Percentiles rank a stretch among this genome's conserved stretches.
phyloP scores from a whole-genome alignment of 1,140 invertebrate species.

The Bombus impatiens region DNA sequence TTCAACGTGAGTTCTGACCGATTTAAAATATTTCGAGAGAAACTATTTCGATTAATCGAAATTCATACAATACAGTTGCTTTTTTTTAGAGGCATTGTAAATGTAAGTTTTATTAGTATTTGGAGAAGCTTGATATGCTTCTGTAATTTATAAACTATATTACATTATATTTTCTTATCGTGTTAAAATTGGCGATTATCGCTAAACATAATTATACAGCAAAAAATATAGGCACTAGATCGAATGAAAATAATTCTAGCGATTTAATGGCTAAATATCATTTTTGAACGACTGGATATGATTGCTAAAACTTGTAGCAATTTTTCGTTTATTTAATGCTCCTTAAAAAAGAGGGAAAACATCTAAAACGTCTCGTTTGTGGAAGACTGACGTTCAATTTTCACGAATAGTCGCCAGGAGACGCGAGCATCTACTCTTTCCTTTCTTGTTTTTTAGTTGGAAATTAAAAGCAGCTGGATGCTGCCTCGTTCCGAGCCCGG shows the following conservation, averaged over 20 bases:
- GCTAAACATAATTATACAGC: background rate
- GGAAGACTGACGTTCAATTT: slow-evolving; percentile 36
- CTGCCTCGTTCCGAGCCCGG: background rate
- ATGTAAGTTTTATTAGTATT: background rate
- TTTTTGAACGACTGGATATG: too few relatives aligned
- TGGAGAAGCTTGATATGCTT: background rate
- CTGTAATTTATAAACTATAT: too few relatives aligned
- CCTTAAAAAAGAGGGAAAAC: background rate
- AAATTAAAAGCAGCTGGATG: slow-evolving; percentile 40
- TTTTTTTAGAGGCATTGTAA: background rate
- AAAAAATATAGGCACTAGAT: background rate
- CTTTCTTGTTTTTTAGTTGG: background rate
- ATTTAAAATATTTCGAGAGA: background rate
- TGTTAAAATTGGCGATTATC: background rate
- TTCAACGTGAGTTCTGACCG: background rate
- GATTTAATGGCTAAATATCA: background rate
- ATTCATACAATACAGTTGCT: background rate
- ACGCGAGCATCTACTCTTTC: background rate
- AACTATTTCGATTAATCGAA: background rate
- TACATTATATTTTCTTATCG: background rate
- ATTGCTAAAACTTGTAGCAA: background rate
- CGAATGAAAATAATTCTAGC: background rate
- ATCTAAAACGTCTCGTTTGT: slow-evolving; percentile 17
- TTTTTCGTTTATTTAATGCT: background rate
- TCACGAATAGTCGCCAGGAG: slow-evolving; percentile 20